These are phyloP conservation scores for Ginglymostoma cirratum DNA, from an alignment of 2,113 vertebrate genomes.

Conservation along the genomic window DNA sequence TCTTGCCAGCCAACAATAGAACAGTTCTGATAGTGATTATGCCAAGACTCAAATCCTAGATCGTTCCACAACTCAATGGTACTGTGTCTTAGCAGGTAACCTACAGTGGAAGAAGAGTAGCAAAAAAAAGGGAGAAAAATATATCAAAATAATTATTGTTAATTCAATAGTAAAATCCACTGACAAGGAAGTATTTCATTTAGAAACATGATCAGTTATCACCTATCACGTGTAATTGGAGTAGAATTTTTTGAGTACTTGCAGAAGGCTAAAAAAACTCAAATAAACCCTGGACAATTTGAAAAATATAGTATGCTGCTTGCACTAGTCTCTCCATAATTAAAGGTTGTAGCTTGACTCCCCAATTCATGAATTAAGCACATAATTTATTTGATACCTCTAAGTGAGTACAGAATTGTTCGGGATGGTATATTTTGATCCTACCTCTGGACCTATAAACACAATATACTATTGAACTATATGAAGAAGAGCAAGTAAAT, in stretches of 20 bases:
- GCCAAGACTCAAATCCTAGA: not conserved
- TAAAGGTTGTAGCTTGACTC: not conserved
- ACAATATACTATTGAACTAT: not conserved
- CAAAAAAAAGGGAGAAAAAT: not conserved
- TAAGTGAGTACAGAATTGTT: not conserved
- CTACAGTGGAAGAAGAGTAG: not conserved
- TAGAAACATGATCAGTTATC: not conserved
- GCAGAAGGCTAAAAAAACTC: not conserved
- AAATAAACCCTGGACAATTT: not conserved
- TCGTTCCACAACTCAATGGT: not conserved
- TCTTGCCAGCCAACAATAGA: not conserved
- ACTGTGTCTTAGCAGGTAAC: not conserved
- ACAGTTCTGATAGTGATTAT: not conserved
- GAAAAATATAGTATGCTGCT: not conserved
- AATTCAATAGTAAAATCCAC: not conserved
- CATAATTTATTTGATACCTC: not conserved
- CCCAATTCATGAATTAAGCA: not conserved
- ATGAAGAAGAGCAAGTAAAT: not conserved
- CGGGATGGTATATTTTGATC: not conserved
- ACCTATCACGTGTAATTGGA: not conserved
- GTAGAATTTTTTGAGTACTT: not conserved
- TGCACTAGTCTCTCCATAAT: not conserved
- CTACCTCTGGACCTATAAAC: not conserved
- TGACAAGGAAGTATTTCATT: conserved; percentile 6
- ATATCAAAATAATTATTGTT: not conserved